These are phyloP conservation scores for Stegodyphus mimosarum DNA, from an alignment of 1,140 invertebrate species.

Conservation along the genomic window DNA sequence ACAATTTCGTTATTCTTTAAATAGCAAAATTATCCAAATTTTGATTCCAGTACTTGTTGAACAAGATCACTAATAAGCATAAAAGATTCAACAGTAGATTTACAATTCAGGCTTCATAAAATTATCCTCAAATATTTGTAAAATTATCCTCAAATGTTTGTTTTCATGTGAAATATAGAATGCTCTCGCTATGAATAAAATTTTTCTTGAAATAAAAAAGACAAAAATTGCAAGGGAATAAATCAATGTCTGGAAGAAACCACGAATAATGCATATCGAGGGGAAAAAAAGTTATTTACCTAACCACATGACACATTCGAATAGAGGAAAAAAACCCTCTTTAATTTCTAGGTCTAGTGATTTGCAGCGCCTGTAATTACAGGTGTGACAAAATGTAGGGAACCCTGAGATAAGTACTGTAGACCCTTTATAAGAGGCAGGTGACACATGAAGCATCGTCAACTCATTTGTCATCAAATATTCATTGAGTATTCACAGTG, in stretches of 20 bases:
- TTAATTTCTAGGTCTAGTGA: slow-evolving; percentile 19
- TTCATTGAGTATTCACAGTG: slow-evolving; percentile 33
- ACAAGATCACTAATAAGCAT: too few relatives aligned
- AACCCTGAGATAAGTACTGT: background rate
- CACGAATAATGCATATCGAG: background rate
- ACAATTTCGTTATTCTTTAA: too few relatives aligned
- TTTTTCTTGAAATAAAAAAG: background rate
- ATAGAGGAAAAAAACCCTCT: background rate
- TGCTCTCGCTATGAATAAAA: background rate
- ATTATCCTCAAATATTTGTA: background rate
- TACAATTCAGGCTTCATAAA: too few relatives aligned
- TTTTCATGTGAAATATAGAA: background rate
- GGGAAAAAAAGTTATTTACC: background rate
- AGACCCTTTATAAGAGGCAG: background rate
- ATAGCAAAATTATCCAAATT: too few relatives aligned
- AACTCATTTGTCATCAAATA: slow-evolving; percentile 40
- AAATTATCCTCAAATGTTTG: background rate
- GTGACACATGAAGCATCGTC: slow-evolving; percentile 15
- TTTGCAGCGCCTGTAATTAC: slow-evolving; percentile 18
- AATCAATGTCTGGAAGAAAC: slow-evolving; percentile 2
- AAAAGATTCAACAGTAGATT: too few relatives aligned
- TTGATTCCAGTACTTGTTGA: too few relatives aligned
- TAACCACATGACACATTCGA: too few relatives aligned
- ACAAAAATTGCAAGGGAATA: slow-evolving; percentile 1
- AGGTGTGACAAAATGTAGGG: slow-evolving; percentile 34